These are phyloP conservation scores for Sylvicapra grimmia DNA, from an alignment of 2,113 vertebrate species.

Conservation along the genomic window DNA sequence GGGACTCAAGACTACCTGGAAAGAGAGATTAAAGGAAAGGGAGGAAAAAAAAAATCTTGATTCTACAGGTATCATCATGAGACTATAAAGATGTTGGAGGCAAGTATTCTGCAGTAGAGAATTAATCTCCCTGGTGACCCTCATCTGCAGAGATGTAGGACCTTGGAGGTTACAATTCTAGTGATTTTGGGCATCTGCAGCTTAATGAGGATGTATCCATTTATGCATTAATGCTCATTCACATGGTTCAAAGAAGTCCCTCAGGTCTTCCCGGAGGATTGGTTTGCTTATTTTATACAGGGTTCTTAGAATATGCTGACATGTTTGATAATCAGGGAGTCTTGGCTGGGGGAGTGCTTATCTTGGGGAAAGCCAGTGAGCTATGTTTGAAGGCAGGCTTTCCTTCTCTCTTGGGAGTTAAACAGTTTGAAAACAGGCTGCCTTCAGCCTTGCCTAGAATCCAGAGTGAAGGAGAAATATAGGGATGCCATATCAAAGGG, in stretches of 20 bases:
- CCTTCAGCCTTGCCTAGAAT: background rate
- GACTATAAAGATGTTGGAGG: slow-evolving; percentile 37
- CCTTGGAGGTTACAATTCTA: background rate
- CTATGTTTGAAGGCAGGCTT: slow-evolving; percentile 11
- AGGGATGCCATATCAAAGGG: background rate
- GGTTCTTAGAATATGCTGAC: slow-evolving; percentile 17
- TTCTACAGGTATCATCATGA: slow-evolving; percentile 34
- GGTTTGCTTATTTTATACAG: slow-evolving; percentile 42
- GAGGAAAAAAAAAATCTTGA: background rate
- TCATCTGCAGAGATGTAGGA: background rate
- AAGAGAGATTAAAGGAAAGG: slow-evolving; percentile 51
- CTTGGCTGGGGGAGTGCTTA: background rate
- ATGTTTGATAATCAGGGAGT: slow-evolving; percentile 39
- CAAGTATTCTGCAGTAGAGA: background rate
- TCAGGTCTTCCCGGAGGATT: slow-evolving; percentile 13
- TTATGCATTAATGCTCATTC: background rate
- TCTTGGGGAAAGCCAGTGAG: background rate
- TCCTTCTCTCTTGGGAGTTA: background rate
- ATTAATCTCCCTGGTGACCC: background rate
- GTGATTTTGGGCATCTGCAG: background rate
- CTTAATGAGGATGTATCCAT: slow-evolving; percentile 41
- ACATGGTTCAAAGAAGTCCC: slow-evolving; percentile 35
- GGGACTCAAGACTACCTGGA: slow-evolving; percentile 40
- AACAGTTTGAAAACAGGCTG: background rate
- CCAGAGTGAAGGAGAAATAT: background rate